These are phyloP conservation scores for Aethes cnicana DNA, from an alignment of 2,888 invertebrate genomes.

Conservation along the genomic window DNA sequence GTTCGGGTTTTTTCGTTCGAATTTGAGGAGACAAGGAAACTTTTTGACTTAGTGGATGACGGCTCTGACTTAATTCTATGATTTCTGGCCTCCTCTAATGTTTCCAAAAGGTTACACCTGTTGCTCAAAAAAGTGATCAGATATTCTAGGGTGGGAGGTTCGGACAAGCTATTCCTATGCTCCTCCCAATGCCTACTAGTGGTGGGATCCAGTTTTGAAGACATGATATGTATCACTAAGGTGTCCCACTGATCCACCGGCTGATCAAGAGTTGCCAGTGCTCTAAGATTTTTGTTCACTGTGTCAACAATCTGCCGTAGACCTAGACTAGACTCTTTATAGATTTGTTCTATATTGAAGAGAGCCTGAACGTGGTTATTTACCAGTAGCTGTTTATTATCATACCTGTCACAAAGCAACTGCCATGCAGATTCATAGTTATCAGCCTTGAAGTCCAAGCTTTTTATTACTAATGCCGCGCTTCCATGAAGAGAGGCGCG, in stretches of 20 bases:
- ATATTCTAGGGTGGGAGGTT: not conserved
- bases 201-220: conserved; percentile 3
- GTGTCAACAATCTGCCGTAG: not conserved
- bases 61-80: not conserved
- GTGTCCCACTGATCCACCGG: conserved; percentile 13
- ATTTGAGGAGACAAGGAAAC: not conserved
- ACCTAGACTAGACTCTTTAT: conserved; percentile 6
- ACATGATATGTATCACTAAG: conserved; percentile 8
- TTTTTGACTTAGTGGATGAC: not conserved
- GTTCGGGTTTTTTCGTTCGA: not conserved
- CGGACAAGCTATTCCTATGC: conserved; percentile 1
- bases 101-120: conserved; percentile 1
- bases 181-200: conserved; percentile 15
- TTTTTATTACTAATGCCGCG: not conserved
- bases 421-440: conserved; percentile 5
- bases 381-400: conserved; percentile 7
- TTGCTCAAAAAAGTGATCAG: conserved; percentile 10
- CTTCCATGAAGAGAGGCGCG: conserved; percentile 2
- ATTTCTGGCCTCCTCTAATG: not conserved
- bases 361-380: conserved; percentile 14
- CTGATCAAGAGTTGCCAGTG: not conserved
- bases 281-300: not conserved
- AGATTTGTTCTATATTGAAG: conserved; percentile 2
- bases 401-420: conserved; percentile 6
- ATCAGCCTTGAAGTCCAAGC: not conserved